These are phyloP conservation scores for Crenichthys baileyi DNA, from an alignment of 2,797 vertebrate genomes.

Conservation along the genomic window DNA sequence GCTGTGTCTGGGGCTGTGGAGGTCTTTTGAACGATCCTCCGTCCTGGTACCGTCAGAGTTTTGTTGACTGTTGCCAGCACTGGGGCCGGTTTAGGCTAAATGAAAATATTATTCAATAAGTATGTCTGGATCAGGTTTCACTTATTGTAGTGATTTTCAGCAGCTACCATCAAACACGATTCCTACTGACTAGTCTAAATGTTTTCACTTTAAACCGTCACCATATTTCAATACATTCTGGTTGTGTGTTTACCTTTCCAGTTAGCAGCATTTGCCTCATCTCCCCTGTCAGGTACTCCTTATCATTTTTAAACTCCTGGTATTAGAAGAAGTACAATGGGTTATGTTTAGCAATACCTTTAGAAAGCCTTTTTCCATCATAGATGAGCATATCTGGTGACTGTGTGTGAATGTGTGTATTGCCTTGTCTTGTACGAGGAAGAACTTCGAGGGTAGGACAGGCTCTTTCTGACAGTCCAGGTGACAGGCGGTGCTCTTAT, in stretches of 20 bases:
- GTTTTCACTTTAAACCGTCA: not conserved
- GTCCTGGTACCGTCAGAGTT: slow-evolving; percentile 91
- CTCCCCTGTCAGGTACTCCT: slow-evolving; percentile 92
- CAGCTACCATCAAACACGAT: not conserved
- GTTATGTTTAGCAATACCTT: not conserved
- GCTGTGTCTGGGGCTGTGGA: slow-evolving; percentile 84
- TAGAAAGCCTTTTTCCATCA: too few relatives aligned
- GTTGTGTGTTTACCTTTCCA: slow-evolving; percentile 88
- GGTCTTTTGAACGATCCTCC: slow-evolving; percentile 89
- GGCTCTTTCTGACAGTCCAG: slow-evolving; percentile 96
- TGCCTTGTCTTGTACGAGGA: slow-evolving; percentile 95
- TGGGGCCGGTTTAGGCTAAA: slow-evolving; percentile 90
- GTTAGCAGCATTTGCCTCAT: slow-evolving; percentile 92
- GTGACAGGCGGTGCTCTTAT: slow-evolving; percentile 97
- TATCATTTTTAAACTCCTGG: slow-evolving; percentile 96
- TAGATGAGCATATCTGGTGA: not conserved
- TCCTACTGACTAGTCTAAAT: not conserved
- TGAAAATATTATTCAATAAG: not conserved
- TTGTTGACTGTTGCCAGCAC: slow-evolving; percentile 96
- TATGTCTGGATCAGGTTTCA: not conserved
- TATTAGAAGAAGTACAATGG: not conserved
- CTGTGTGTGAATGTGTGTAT: slow-evolving; percentile 9
- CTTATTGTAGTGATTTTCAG: not conserved
- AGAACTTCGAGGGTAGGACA: slow-evolving; percentile 93
- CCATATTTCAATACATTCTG: not conserved